Conservation (phyloP, 1,140 invertebrate species). For the Theocolax elegans region DNA sequence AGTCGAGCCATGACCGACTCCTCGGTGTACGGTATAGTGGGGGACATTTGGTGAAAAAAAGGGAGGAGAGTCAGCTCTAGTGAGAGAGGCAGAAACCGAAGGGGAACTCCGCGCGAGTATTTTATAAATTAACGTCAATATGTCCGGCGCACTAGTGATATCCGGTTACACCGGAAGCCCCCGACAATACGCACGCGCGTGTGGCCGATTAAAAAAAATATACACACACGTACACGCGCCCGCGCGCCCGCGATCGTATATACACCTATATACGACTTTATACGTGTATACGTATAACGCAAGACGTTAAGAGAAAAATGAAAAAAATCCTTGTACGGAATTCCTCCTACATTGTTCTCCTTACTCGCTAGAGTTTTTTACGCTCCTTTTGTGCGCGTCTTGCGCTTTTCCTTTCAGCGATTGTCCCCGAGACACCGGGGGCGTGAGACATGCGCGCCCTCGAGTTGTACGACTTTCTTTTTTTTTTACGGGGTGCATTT, state of each 20-base stretch:
- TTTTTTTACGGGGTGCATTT: constrained; percentile 35
- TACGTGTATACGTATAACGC: no score
- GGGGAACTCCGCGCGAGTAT: constrained; percentile 56
- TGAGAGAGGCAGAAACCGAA: constrained; percentile 23
- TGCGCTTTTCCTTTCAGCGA: constrained; percentile 41
- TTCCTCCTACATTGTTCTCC: constrained; percentile 57
- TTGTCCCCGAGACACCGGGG: constrained; percentile 41
- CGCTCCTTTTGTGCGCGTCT: constrained; percentile 28
- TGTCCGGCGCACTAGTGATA: constrained; percentile 51
- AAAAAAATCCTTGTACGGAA: constrained; percentile 43
- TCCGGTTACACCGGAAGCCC: constrained; percentile 62
- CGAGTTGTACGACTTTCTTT: constrained; percentile 29
- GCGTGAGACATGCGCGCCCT: constrained; percentile 37
- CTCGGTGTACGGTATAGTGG: background rate
- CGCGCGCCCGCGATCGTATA: no score
- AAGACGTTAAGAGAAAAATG: no score
- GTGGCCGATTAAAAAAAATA: constrained; percentile 48
- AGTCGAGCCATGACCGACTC: no score
- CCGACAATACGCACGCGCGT: constrained; percentile 51
- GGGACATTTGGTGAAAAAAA: constrained; percentile 36
- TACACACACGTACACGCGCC: no score
- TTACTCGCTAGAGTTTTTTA: constrained; percentile 36
- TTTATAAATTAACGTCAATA: constrained; percentile 65
- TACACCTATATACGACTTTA: no score
- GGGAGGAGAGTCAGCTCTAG: constrained; percentile 1